Evolutionary conservation across 2,113 vertebrate genomes (phyloP).

Genomic region (Rhynchomys soricoides): DNA sequence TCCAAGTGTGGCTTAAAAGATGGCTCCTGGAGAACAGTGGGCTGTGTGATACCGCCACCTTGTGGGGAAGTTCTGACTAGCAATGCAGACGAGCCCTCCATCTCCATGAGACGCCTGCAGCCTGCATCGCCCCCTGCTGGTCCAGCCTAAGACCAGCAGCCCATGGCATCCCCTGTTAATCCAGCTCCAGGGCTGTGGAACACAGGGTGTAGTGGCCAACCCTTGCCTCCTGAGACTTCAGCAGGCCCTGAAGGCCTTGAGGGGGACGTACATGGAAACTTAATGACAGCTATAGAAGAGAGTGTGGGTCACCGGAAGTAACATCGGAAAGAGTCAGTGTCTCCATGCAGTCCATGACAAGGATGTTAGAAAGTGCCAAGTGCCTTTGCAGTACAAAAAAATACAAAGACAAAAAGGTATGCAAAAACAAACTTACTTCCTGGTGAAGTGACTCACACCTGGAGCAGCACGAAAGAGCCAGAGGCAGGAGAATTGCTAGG

Average conservation of each 20-base stretch:
- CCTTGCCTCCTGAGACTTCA: background rate
- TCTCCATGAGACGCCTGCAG: background rate
- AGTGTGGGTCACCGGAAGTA: background rate
- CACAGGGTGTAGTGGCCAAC: background rate
- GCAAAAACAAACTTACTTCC: background rate
- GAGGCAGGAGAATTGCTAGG: background rate
- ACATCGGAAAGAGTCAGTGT: background rate
- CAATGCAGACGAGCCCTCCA: background rate
- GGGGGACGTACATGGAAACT: background rate
- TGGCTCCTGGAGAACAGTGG: background rate
- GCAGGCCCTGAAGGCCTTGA: background rate
- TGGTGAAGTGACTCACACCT: background rate
- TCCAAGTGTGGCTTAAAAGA: background rate
- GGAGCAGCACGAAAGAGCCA: background rate
- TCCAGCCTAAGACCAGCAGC: background rate
- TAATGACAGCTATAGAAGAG: background rate
- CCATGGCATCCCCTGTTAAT: background rate
- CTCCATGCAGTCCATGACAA: background rate
- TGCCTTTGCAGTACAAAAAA: background rate
- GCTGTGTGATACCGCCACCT: background rate
- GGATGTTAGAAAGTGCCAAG: background rate
- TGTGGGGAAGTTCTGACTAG: background rate
- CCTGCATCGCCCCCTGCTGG: background rate
- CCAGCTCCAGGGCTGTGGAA: background rate
- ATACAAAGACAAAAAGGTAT: background rate